Base-by-base conservation (phyloP, 2,113 vertebrate genomes). In the Cyphomyrus plagiostoma region DNA sequence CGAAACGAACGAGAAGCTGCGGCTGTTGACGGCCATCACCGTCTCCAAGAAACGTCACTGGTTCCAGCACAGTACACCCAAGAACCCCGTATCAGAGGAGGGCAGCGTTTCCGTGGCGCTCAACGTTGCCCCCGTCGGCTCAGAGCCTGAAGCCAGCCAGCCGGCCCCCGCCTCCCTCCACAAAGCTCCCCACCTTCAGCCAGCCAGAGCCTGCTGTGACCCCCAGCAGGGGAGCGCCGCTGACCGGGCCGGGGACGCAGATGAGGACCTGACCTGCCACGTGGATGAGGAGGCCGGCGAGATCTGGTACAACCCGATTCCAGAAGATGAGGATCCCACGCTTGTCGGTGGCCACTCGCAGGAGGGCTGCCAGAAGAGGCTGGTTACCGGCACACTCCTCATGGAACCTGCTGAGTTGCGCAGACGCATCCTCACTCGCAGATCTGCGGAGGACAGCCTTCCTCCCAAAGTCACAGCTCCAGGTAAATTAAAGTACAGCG, bases 251-350 rank as follows among this genome's bases (percentile, higher is more conserved):
- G 97, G 99, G 92, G 97, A 99, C 48, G 97, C 97, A 0, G 98
- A n/a, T n/a, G n/a, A n/a, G n/a, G 35, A 35, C 35, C 35, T 1
- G 1, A 35, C 99, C 49, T 97, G 97, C 0, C 97, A 99, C 0
- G 97, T 97, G 0, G 98, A 98, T 0, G 98, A 99, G 77, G 98
- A 99, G 95, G 98, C 39, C 3, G 98, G 87, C 9, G 98, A 99
- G 93, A 99, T 99, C 94, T 99, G 98, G 98, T 99, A 99, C 95
- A 99, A 99, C 91, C 98, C 98, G 0, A 99, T 99, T 93, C 98
- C 98, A 0, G 98, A 99, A 93, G 98, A 99, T 6, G 97, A 98
- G 0, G 97, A 98, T 1, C 92, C 92, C 0, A 91, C 93, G 13
- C 49, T 4, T 2, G 62, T 92, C 13, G 13, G 46, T 30, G 83